Conservation (phyloP, 2,888 invertebrate species). For the Pemphredon lugubris region DNA sequence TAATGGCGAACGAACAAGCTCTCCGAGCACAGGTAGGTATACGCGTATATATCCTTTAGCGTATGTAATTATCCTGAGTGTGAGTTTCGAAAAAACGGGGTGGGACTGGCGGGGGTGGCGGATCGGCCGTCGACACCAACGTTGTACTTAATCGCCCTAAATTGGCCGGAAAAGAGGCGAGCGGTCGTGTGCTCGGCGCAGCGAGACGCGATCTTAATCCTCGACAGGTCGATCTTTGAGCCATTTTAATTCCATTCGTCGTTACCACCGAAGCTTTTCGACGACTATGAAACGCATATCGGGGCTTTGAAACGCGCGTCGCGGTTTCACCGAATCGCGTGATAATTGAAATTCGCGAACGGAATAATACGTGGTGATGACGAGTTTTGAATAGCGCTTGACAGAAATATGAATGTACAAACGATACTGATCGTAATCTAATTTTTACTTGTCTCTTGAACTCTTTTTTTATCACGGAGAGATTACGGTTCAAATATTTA, state of each 20-base stretch:
- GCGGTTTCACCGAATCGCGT: neutral
- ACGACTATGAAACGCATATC: neutral
- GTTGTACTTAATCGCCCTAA: conserved; percentile 57
- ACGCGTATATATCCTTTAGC: conserved; percentile 34
- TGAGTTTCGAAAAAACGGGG: conserved; percentile 42
- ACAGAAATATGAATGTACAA: too few species aligned
- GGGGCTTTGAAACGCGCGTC: neutral
- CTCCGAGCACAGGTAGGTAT: conserved; percentile 33
- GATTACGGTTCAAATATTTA: too few species aligned
- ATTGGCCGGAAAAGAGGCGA: conserved; percentile 66
- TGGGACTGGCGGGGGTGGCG: conserved; percentile 15
- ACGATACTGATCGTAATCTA: too few species aligned
- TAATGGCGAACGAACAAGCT: conserved; percentile 43
- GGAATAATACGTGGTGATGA: too few species aligned
- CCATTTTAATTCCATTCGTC: conserved; percentile 26
- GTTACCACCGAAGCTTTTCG: conserved; percentile 3
- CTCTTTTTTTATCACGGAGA: too few species aligned
- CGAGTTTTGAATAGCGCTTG: too few species aligned
- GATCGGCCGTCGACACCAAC: conserved; percentile 38
- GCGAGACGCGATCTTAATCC: conserved; percentile 57
- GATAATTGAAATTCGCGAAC: too few species aligned
- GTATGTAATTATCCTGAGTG: conserved; percentile 46
- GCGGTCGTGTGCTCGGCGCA: conserved; percentile 34
- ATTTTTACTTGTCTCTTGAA: too few species aligned
- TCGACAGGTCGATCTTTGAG: conserved; percentile 25